Conservation (phyloP, 2,888 invertebrate genomes). For the Noctua pronuba region DNA sequence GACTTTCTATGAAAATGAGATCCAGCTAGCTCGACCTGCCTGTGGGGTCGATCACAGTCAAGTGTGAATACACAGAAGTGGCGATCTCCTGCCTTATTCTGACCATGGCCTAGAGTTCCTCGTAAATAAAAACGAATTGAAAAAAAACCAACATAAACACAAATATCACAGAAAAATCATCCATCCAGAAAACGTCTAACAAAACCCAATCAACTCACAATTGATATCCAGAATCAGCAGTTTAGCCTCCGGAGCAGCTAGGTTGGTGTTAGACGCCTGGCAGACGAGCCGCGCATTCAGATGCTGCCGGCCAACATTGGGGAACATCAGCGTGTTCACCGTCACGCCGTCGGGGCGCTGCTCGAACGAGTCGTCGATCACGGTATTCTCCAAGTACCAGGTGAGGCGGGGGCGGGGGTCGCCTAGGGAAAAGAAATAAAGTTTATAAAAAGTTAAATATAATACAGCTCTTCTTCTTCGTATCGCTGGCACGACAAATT, state of each 20-base stretch:
- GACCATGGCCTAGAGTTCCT: neutral
- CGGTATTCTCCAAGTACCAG: conserved; percentile 96
- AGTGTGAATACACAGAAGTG: neutral
- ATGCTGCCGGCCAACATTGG: conserved; percentile 95
- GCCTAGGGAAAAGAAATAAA: conserved; percentile 85
- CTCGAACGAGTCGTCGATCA: conserved; percentile 96
- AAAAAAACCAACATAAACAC: neutral
- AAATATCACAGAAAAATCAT: neutral
- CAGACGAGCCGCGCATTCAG: conserved; percentile 95
- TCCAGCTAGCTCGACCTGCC: neutral
- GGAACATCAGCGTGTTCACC: conserved; percentile 94
- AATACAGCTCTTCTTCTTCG: no score
- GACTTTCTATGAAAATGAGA: neutral
- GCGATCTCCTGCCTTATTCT: neutral
- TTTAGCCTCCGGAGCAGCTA: conserved; percentile 94
- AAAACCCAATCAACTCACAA: conserved; percentile 91
- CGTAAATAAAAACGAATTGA: neutral
- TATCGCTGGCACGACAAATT: no score
- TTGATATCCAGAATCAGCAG: conserved; percentile 95
- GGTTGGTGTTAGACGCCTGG: conserved; percentile 96
- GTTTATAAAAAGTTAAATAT: neutral
- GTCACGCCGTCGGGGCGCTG: conserved; percentile 92
- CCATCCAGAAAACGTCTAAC: neutral
- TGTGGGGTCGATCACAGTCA: neutral
- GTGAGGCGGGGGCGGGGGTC: conserved; percentile 94